These are phyloP conservation scores for Mobula hypostoma DNA, from an alignment of 2,113 vertebrate genomes.

Conservation along the genomic window DNA sequence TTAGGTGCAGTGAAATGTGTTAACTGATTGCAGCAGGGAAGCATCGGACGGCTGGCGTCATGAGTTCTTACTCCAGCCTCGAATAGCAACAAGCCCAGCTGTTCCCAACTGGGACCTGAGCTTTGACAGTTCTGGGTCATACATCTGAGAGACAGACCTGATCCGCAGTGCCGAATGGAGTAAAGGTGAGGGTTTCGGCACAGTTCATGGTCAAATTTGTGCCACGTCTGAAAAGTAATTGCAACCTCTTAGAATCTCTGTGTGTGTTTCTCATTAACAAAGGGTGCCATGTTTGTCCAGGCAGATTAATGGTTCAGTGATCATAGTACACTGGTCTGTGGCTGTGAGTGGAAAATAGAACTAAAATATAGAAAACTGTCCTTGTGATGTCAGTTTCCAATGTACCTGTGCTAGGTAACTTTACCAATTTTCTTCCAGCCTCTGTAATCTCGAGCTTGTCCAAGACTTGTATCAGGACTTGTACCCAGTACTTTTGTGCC, in stretches of 20 bases:
- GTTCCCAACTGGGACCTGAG: not conserved
- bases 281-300: not conserved
- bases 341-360: not conserved
- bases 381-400: too few relatives aligned
- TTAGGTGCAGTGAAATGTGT: not conserved
- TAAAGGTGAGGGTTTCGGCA: not conserved
- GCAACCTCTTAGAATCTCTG: not conserved
- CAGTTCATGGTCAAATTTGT: not conserved
- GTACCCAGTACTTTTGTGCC: not conserved
- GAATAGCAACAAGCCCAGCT: not conserved
- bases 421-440: not conserved
- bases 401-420: too few relatives aligned
- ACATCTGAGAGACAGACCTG: not conserved
- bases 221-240: not conserved
- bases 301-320: not conserved
- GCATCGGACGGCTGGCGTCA: not conserved
- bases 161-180: too few relatives aligned
- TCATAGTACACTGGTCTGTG: not conserved
- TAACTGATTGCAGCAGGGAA: not conserved
- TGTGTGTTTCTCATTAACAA: not conserved
- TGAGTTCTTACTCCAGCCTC: not conserved
- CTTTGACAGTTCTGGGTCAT: slow-evolving; percentile 3
- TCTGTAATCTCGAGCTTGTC: not conserved
- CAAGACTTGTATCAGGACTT: not conserved
- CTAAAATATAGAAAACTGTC: not conserved